Conservation (phyloP, 1,140 invertebrate genomes). For the Homalodisca vitripennis region DNA sequence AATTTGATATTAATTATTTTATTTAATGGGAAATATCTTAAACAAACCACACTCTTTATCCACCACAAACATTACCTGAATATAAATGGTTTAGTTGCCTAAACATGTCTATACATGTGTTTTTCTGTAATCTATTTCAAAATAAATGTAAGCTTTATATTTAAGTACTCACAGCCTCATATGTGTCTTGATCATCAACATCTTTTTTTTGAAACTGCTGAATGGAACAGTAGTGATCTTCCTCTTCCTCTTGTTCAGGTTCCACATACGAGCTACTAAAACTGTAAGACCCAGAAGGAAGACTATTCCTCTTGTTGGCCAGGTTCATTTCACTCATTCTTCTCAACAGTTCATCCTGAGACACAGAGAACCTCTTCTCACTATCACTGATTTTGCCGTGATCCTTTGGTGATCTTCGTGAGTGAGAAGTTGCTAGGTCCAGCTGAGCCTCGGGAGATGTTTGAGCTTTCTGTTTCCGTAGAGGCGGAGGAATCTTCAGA, state of each 20-base stretch:
- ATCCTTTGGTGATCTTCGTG: not conserved
- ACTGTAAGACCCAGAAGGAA: not conserved
- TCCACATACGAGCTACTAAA: not conserved
- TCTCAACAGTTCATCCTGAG: not conserved
- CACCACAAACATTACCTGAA: too few species aligned
- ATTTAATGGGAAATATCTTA: too few species aligned
- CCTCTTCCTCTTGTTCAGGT: not conserved
- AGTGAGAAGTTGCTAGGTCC: not conserved
- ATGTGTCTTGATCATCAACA: constrained; percentile 3
- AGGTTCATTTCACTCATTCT: constrained; percentile 16
- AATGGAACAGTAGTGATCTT: constrained; percentile 8
- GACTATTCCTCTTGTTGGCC: constrained; percentile 6
- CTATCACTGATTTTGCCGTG: not conserved
- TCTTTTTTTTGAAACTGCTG: not conserved
- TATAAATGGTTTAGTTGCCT: too few species aligned
- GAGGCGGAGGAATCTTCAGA: not conserved
- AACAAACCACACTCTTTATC: too few species aligned
- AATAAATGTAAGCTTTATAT: too few species aligned
- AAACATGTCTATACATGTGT: too few species aligned
- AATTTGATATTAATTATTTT: too few species aligned
- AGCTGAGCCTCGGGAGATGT: not conserved
- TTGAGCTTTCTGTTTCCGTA: not conserved
- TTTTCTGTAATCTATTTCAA: too few species aligned
- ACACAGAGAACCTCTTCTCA: constrained; percentile 17
- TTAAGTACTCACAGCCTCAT: constrained; percentile 26